Percentiles rank a stretch among this genome's conserved stretches.
phyloP scores from a whole-genome alignment of 2,888 invertebrate genomes.

The Nemotelus pantherinus region DNA sequence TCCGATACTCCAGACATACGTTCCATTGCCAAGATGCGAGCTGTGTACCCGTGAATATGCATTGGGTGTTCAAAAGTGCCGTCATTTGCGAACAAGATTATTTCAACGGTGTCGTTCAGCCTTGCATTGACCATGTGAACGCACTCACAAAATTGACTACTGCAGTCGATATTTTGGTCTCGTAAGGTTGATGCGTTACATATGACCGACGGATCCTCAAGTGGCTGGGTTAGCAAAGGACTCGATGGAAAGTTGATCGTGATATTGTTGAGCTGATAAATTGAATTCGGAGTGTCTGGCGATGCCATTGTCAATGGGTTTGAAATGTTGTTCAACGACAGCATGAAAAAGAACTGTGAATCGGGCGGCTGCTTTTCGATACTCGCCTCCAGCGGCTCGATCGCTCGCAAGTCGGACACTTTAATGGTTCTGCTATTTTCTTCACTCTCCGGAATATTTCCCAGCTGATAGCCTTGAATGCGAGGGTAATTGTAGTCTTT shows the following conservation, averaged over 20 bases:
- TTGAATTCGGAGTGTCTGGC: neutral
- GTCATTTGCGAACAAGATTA: neutral
- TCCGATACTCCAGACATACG: neutral
- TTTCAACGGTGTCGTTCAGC: conserved; percentile 2
- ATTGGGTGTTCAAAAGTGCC: conserved; percentile 15
- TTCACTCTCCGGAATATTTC: conserved; percentile 9
- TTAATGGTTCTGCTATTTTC: neutral
- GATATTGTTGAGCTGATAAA: conserved; percentile 1
- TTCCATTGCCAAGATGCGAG: conserved; percentile 21
- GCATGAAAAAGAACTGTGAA: neutral
- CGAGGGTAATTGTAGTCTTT: neutral
- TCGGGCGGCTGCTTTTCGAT: neutral
- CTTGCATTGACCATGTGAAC: neutral
- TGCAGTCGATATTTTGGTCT: neutral
- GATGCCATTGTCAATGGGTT: neutral
- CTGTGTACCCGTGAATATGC: conserved; percentile 24
- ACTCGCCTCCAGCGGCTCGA: neutral
- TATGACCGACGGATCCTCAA: neutral
- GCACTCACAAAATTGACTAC: neutral
- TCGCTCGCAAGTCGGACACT: neutral
- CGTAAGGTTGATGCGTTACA: conserved; percentile 9
- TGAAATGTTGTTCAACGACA: neutral
- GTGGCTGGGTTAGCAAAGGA: neutral
- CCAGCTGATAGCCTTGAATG: neutral
- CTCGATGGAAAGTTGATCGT: neutral